Evolutionary conservation across 2,113 vertebrate species (phyloP).

Genomic region (Chloropsis cyanopogon): DNA sequence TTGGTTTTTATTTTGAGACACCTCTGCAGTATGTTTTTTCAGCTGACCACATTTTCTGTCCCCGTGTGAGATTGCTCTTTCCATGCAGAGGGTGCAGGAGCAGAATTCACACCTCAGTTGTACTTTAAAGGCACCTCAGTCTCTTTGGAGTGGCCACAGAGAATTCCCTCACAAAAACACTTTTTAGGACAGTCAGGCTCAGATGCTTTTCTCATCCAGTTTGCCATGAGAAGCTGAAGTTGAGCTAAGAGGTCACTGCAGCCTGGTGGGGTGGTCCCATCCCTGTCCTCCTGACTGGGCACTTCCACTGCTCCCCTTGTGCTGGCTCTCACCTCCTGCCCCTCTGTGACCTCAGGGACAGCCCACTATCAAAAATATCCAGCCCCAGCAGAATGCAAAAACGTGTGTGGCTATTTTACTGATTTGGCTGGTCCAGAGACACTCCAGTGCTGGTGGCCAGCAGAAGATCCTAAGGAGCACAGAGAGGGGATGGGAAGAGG

Average conservation of each 20-base stretch:
- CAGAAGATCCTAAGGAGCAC: not conserved
- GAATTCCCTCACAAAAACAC: not conserved
- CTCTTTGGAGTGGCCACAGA: not conserved
- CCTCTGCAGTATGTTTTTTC: not conserved
- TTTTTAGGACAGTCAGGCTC: not conserved
- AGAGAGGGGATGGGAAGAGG: not conserved
- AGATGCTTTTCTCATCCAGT: not conserved
- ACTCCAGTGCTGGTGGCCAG: not conserved
- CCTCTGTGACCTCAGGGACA: not conserved
- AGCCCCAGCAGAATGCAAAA: not conserved
- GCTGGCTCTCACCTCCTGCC: not conserved
- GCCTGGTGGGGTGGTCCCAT: not conserved
- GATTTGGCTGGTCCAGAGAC: not conserved
- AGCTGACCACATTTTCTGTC: not conserved
- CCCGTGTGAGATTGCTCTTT: not conserved
- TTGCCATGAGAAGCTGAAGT: not conserved
- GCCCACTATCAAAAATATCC: accelerated
- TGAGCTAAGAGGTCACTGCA: not conserved
- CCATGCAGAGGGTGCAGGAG: not conserved
- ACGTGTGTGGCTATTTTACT: accelerated
- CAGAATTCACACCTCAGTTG: not conserved
- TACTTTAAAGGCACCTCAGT: not conserved
- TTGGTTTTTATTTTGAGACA: not conserved
- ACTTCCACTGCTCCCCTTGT: not conserved
- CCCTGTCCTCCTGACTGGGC: not conserved